Evolutionary conservation across 2,888 invertebrate species (phyloP), one percentile per base, ranked within the genome.

Genomic region (Cheilosia impressa): DNA sequence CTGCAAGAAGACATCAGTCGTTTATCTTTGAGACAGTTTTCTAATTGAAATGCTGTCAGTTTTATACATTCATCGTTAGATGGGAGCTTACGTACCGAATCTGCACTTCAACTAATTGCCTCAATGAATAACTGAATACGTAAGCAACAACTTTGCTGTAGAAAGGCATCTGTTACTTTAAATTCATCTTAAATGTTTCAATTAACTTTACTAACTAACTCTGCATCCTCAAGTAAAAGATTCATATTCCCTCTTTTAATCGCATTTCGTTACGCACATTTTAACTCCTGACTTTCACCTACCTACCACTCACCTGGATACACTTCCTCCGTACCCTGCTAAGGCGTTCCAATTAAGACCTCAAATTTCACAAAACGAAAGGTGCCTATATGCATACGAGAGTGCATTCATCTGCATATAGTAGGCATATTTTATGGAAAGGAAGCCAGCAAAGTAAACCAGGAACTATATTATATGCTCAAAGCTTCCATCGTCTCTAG

Each of bases 301-400:
- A 38, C 9, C 22, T 38, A 19, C 17, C 58, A 50, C 2, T 9
- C 52, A 63, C 38, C 19, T 31, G 34, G 27, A 27, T 27, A 27
- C 10, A 4, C 57, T 38, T 31, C 27, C 41, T 38, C 27, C 13
- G 38, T 9, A n/a, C 19, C 17, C 50, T 31, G 7, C 9, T n/a
- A n/a, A 43, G 19, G 38, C 24, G 19, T 19, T 58, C 15, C 66
- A 58, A 76, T 76, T 50, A 58, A 50, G 31, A n/a, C 15, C 58
- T 50, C 50, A 66, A 76, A 66, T 60, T 66, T 58, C 50, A 38
- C 66, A 66, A 57, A 76, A 76, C 5, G 27, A 31, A 66, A 57
- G 13, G 4, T 4, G 13, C 38, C 38, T 58, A 15, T 6, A 53
- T 38, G 15, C 27, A 58, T 13, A 41, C 27, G 15, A 27, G 13